Evolutionary conservation across 2,113 vertebrate genomes (phyloP).

Genomic region (Mystacornis crossleyi): DNA sequence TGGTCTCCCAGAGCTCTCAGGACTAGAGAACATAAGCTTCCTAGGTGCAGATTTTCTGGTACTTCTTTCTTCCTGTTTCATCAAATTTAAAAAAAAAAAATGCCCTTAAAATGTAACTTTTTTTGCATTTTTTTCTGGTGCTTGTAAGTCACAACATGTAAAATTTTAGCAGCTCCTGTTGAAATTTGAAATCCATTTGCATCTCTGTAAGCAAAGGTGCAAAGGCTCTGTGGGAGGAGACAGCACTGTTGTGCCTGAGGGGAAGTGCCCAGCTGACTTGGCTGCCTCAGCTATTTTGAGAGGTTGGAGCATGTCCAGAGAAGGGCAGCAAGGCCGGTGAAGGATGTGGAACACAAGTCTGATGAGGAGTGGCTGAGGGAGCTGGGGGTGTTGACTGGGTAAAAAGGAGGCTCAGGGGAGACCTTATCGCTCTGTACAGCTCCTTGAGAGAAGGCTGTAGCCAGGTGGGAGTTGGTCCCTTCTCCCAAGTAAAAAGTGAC

Average conservation of each 20-base stretch:
- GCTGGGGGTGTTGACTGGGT: accelerated
- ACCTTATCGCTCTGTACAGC: background rate
- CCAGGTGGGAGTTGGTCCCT: no score
- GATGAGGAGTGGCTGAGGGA: background rate
- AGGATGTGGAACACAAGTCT: background rate
- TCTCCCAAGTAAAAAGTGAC: no score
- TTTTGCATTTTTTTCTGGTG: background rate
- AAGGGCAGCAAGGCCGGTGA: background rate
- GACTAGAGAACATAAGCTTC: background rate
- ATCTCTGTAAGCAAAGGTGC: background rate
- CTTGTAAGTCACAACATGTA: background rate
- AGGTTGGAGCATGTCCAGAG: background rate
- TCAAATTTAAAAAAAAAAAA: background rate
- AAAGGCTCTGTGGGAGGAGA: background rate
- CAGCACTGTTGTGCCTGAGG: background rate
- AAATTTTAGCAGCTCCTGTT: background rate
- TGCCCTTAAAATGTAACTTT: background rate
- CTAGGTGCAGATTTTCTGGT: background rate
- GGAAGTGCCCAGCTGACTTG: background rate
- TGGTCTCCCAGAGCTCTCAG: background rate
- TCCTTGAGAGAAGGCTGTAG: no score
- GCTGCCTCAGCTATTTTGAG: background rate
- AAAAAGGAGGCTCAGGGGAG: background rate
- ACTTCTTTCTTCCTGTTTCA: background rate
- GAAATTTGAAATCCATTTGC: background rate